phyloP scores from a whole-genome alignment of 2,113 vertebrate genomes.

The Vidua macroura region DNA sequence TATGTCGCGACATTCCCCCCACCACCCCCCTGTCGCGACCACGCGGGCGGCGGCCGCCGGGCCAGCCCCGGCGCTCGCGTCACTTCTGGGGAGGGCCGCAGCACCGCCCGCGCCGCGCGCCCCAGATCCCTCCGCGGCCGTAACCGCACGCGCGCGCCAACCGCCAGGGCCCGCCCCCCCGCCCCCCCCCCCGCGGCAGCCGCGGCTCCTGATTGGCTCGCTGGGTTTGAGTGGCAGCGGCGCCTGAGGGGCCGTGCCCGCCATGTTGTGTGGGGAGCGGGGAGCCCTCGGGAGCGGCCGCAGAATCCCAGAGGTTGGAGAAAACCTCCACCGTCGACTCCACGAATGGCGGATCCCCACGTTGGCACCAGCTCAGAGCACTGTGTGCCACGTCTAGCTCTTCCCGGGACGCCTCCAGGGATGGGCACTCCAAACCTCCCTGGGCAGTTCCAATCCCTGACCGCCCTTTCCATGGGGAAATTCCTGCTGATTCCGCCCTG shows the following conservation, averaged over 20 bases:
- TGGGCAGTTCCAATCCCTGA: not conserved
- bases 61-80: fast-evolving
- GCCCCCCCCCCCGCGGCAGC: not conserved
- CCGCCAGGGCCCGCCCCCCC: not conserved
- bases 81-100: not conserved
- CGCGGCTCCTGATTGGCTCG: not conserved
- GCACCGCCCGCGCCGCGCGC: not conserved
- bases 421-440: not conserved
- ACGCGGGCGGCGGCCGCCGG: fast-evolving
- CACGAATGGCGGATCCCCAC: fast-evolving
- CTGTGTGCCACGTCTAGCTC: fast-evolving
- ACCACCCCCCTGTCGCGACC: too few relatives aligned
- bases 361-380: fast-evolving
- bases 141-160: fast-evolving
- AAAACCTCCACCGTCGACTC: fast-evolving
- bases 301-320: fast-evolving
- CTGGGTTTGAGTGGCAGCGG: not conserved
- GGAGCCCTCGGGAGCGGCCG: fast-evolving
- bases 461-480: fast-evolving
- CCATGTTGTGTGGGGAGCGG: not conserved
- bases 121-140: not conserved
- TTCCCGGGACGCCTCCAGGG: not conserved
- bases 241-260: not conserved
- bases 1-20: not conserved
- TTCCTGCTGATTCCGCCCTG: fast-evolving